phyloP scores from a whole-genome alignment of 1,140 invertebrate species.

The Nephotettix cincticeps region DNA sequence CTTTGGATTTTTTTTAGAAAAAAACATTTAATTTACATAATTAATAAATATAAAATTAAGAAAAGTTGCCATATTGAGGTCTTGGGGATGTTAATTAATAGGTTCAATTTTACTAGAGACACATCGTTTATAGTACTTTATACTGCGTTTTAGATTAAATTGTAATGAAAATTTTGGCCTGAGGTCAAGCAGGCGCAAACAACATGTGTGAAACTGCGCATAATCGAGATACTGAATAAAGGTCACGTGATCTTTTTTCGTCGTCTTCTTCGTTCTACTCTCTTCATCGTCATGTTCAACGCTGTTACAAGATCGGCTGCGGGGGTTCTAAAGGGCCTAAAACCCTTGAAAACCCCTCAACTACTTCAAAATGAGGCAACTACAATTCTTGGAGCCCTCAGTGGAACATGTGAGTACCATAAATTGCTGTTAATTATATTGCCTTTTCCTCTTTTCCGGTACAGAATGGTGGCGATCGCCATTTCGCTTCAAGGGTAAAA shows the following conservation, averaged over 20 bases:
- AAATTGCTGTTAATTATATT: not conserved
- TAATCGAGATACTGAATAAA: too few relatives aligned
- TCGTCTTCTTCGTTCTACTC: conserved; percentile 31
- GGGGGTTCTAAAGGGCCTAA: conserved; percentile 59
- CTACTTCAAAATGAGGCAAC: conserved; percentile 54
- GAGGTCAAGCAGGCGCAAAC: too few relatives aligned
- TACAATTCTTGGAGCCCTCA: conserved; percentile 54
- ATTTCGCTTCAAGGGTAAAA: not conserved
- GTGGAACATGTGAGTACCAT: conserved; percentile 58
- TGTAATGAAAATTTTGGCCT: too few relatives aligned
- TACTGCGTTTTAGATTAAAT: too few relatives aligned
- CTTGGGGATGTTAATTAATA: too few relatives aligned
- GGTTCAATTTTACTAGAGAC: too few relatives aligned
- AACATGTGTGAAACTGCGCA: not conserved
- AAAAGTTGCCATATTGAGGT: too few relatives aligned
- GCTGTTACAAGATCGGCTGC: conserved; percentile 59
- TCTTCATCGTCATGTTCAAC: conserved; percentile 59
- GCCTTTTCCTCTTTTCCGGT: not conserved
- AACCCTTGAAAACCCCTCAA: conserved; percentile 53
- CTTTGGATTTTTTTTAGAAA: too few relatives aligned
- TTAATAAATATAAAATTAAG: too few relatives aligned
- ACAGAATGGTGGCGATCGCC: not conserved
- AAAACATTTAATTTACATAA: too few relatives aligned
- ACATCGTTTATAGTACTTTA: too few relatives aligned
- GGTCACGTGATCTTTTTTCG: conserved; percentile 34